Percentiles rank a stretch among this genome's conserved stretches.
Evolutionary conservation across 2,888 invertebrate species (phyloP).

Genomic region (Lycia hirtaria): DNA sequence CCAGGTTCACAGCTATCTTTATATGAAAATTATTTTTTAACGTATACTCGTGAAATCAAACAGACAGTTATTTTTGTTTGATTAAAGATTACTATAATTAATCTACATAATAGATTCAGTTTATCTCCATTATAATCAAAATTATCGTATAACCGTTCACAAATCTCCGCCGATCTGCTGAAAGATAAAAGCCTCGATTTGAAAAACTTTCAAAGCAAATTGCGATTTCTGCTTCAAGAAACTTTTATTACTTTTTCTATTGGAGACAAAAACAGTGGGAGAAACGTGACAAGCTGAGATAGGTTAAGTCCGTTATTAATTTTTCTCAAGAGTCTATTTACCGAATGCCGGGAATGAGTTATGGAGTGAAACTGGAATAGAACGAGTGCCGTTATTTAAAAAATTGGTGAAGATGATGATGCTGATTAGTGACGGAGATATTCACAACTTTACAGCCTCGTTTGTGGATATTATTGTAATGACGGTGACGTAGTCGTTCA

Average conservation of each 20-base stretch:
- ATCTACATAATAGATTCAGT: neutral
- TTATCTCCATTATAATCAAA: neutral
- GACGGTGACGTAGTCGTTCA: too few species aligned
- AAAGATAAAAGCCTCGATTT: constrained; percentile 50
- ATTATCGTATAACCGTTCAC: constrained; percentile 29
- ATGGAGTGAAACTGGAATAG: neutral
- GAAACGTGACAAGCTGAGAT: constrained; percentile 40
- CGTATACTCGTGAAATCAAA: too few species aligned
- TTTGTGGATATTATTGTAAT: too few species aligned
- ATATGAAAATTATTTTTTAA: too few species aligned
- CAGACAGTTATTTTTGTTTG: too few species aligned
- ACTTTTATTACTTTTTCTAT: constrained; percentile 70
- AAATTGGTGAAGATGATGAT: constrained; percentile 4
- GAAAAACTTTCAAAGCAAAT: constrained; percentile 60
- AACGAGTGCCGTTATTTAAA: neutral
- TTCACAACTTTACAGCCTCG: neutral
- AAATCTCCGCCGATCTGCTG: constrained; percentile 43
- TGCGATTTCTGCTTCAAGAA: constrained; percentile 70
- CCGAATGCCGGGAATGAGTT: constrained; percentile 15
- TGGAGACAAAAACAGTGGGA: constrained; percentile 46
- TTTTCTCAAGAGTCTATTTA: constrained; percentile 24
- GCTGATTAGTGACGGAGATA: neutral
- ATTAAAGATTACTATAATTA: too few species aligned
- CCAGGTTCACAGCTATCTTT: too few species aligned
- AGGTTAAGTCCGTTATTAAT: constrained; percentile 32